phyloP scores from a whole-genome alignment of 2,113 vertebrate species.

The Campylomormyrus tamandua region DNA sequence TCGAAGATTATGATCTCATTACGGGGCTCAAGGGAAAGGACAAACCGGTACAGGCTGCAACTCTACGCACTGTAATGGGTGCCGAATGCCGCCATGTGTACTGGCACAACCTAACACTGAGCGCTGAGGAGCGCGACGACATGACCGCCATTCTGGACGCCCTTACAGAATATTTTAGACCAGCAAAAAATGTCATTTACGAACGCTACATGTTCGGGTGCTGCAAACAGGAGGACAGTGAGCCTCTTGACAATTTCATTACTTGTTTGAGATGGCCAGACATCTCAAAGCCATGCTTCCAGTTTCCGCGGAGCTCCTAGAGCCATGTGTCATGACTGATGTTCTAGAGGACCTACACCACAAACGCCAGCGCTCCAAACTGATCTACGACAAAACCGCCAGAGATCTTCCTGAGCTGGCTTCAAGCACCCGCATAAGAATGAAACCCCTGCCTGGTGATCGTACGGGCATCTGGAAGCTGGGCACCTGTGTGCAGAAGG shows the following conservation, averaged over 20 bases:
- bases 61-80: not conserved
- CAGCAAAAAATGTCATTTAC: constrained; percentile 25
- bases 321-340: too few relatives aligned
- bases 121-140: not conserved
- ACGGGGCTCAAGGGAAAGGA: constrained; percentile 14
- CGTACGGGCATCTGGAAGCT: too few relatives aligned
- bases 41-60: too few relatives aligned
- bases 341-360: too few relatives aligned
- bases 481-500: too few relatives aligned
- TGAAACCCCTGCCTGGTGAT: too few relatives aligned
- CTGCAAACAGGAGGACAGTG: constrained; percentile 21
- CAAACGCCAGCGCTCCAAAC: too few relatives aligned
- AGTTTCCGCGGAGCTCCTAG: too few relatives aligned
- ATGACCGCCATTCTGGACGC: not conserved
- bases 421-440: too few relatives aligned
- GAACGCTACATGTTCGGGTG: constrained; percentile 25
- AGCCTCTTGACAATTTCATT: constrained; percentile 23
- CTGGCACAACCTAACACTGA: constrained; percentile 18
- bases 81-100: constrained; percentile 25
- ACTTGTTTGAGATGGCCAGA: not conserved
- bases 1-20: constrained; percentile 16
- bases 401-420: too few relatives aligned
- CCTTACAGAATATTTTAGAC: constrained; percentile 18
- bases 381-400: too few relatives aligned
- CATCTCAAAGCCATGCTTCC: too few relatives aligned